Evolutionary conservation across 92 coral and sea anemone genomes (phyloP), one percentile per base, ranked within the genome.

Genomic region (Epizoanthus ramosus): DNA sequence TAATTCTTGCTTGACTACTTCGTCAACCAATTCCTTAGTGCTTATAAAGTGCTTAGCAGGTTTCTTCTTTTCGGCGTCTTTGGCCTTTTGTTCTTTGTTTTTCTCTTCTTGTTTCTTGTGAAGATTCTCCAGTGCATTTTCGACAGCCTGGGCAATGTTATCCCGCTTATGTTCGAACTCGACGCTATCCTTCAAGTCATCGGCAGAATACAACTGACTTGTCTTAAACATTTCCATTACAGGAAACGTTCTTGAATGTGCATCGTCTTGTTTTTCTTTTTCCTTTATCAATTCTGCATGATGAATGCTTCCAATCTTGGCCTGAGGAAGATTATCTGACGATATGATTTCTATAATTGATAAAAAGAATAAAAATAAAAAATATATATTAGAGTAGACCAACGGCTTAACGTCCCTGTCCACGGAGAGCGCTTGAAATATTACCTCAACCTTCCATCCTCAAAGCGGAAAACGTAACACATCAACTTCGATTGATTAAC

Each of bases 181-280:
- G n/a, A 76, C 91, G 65, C 88, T 86, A 56, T 91, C 97, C 60
- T 84, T 91, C 41, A 93, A 81, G 69, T 93, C 97, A 13, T 87
- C 97, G 5, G 90, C 80, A 6, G 89, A 56, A 31, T 91, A 68
- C 24, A 88, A 67, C 3, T 90, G 65, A 37, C 90, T 92, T 4
- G 88, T 71, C 81, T 93, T 93, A 59, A 93, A 93, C 9, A 87
- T 91, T 68, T 89, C 91, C 91, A 93, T 91, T 24, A 93, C 74
- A 1, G 97, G 97, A 73, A 93, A 93, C 12, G 94, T 90, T 35
- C 91, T 80, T 25, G 85, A 80, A 67, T 91, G 83, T 5, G 94
- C 89, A 41, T 91, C 94, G 57, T 79, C 89, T 12, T 84, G 89
- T 33, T 83, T 71, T 39, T 64, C 61, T 19, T 79, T 72, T 71